Conservation (phyloP, 2,888 invertebrate species). For the Chydorus sphaericus region DNA sequence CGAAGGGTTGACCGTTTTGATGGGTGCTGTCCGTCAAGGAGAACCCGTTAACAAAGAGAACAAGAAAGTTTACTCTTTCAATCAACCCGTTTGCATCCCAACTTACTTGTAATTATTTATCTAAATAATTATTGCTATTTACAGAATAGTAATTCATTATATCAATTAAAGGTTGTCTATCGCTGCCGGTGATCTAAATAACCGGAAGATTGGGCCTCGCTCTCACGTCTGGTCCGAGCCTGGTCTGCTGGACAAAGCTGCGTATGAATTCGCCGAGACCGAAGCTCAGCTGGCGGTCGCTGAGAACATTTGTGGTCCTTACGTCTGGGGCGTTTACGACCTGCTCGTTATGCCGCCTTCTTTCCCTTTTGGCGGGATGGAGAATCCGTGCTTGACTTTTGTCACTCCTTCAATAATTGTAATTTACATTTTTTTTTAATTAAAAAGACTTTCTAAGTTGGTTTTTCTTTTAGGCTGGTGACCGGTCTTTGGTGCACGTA, state of each 20-base stretch:
- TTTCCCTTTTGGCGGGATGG: conserved; percentile 95
- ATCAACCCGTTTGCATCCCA: conserved; percentile 68
- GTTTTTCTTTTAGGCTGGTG: conserved; percentile 60
- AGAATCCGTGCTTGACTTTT: conserved; percentile 91
- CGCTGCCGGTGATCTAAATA: conserved; percentile 67
- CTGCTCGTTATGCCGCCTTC: conserved; percentile 74
- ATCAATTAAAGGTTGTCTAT: conserved; percentile 43
- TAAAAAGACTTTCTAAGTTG: conserved; percentile 57
- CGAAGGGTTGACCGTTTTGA: conserved; percentile 57
- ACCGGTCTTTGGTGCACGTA: conserved; percentile 73
- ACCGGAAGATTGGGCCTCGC: conserved; percentile 57
- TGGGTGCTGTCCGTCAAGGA: conserved; percentile 62
- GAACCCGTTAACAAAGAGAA: conserved; percentile 30
- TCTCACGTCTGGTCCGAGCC: conserved; percentile 82
- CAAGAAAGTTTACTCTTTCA: conserved; percentile 42
- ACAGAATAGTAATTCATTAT: too few species aligned
- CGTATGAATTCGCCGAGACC: conserved; percentile 76
- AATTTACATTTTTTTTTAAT: too few species aligned
- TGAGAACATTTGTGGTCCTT: conserved; percentile 69
- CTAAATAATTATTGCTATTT: neutral
- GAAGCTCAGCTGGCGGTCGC: conserved; percentile 67
- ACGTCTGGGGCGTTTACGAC: conserved; percentile 84
- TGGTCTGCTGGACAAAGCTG: conserved; percentile 63
- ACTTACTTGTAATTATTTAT: conserved; percentile 47
- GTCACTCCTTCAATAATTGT: conserved; percentile 82